Conservation (phyloP, 2,797 vertebrate species). For the Melanotaenia parkinsoni region DNA sequence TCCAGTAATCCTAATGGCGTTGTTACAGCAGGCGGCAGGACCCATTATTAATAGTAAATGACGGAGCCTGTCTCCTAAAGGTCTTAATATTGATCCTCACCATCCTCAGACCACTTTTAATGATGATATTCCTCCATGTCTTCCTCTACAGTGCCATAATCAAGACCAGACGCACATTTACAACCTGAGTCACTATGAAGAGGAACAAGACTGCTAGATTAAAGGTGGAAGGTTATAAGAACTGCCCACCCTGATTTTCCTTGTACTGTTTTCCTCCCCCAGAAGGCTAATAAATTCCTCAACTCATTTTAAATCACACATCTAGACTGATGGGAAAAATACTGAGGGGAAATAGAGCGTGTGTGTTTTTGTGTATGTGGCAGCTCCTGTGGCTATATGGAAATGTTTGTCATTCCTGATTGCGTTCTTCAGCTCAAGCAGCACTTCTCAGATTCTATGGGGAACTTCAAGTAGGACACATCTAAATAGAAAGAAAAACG, state of each 20-base stretch:
- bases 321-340: constrained; percentile 49
- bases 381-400: constrained; percentile 16
- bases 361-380: constrained; percentile 14
- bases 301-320: constrained; percentile 16
- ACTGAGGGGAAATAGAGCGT: constrained; percentile 16
- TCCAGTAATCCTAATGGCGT: constrained; percentile 56
- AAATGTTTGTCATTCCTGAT: constrained; percentile 62
- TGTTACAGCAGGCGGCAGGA: constrained; percentile 60
- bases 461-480: constrained; percentile 40
- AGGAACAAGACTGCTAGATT: constrained; percentile 54
- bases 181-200: constrained; percentile 51
- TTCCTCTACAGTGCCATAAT: constrained; percentile 59
- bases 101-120: constrained; percentile 64
- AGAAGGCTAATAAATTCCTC: constrained; percentile 36
- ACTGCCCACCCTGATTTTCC: constrained; percentile 41
- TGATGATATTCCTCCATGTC: constrained; percentile 63
- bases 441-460: constrained; percentile 27
- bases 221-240: constrained; percentile 45
- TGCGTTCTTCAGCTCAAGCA: constrained; percentile 49
- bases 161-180: constrained; percentile 66
- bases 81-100: constrained; percentile 74
- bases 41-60: constrained; percentile 76
- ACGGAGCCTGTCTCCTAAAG: constrained; percentile 66
- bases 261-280: constrained; percentile 27
- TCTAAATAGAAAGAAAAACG: constrained; percentile 52